Conservation (phyloP, 2,113 vertebrate species). For the Cathartes aura region DNA sequence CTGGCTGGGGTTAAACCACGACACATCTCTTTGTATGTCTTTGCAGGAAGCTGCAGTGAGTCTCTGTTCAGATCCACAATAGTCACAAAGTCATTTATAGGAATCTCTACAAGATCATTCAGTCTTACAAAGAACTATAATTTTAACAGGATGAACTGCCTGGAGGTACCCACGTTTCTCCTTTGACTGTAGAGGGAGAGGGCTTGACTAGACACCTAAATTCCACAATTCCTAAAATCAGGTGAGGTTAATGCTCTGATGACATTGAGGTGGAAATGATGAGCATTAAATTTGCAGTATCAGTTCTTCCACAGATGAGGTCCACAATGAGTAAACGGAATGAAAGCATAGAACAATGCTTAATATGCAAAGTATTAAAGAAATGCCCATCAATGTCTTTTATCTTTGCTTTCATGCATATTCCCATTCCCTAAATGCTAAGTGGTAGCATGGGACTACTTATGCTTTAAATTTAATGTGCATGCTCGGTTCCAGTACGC, state of each 20-base stretch:
- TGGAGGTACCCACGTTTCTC: background rate
- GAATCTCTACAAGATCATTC: background rate
- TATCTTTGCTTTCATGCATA: background rate
- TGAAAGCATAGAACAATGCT: background rate
- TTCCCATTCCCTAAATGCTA: background rate
- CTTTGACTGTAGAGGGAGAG: background rate
- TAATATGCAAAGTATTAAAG: background rate
- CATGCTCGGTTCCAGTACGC: background rate
- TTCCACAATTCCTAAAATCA: background rate
- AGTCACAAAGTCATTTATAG: background rate
- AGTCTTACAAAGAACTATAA: background rate
- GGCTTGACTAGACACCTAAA: background rate
- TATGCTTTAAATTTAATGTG: background rate
- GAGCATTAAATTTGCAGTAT: background rate
- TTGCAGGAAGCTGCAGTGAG: background rate
- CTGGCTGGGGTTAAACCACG: background rate
- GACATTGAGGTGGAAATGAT: background rate
- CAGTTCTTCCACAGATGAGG: background rate
- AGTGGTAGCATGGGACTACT: background rate
- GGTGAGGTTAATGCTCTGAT: background rate
- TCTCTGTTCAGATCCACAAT: background rate
- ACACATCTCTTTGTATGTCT: background rate
- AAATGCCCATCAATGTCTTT: background rate
- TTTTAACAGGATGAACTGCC: background rate
- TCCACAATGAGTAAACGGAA: background rate